Evolutionary conservation across 1,140 invertebrate genomes (phyloP).

Genomic region (Caerostris extrusa): DNA sequence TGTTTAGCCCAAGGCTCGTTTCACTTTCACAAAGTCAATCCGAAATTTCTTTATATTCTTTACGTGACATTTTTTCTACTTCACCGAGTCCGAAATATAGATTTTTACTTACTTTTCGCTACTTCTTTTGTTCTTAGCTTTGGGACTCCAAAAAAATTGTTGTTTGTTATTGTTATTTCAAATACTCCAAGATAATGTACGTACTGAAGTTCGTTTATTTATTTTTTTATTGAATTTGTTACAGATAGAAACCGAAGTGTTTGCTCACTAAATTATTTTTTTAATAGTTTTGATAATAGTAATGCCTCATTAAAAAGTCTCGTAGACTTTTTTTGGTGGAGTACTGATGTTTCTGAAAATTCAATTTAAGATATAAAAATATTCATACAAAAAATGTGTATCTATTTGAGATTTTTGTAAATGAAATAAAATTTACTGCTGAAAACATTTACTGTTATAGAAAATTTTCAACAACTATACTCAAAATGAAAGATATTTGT

Average conservation of each 20-base stretch:
- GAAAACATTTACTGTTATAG: too few species aligned
- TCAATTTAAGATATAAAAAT: neutral
- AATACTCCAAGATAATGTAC: constrained; percentile 4
- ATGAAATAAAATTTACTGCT: too few species aligned
- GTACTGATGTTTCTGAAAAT: neutral
- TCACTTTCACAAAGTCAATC: constrained; percentile 39
- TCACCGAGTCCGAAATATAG: neutral
- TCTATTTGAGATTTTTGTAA: neutral
- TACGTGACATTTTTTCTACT: neutral
- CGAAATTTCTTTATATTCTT: constrained; percentile 13
- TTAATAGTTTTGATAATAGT: constrained; percentile 10
- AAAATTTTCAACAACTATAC: too few species aligned
- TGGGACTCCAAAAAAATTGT: neutral
- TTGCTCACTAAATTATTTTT: neutral
- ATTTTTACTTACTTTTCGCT: neutral
- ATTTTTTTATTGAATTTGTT: neutral
- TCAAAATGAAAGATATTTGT: too few species aligned
- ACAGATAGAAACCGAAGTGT: neutral
- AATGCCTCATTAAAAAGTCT: constrained; percentile 1
- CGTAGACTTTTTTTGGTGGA: neutral
- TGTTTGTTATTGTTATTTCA: constrained; percentile 22
- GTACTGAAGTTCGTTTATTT: neutral
- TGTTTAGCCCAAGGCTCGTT: neutral
- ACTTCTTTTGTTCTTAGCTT: constrained; percentile 5
- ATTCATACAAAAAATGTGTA: neutral